Percentiles rank a stretch among this genome's conserved stretches.
Conservation (phyloP, 2,888 invertebrate species). For the Amiota mariae region DNA sequence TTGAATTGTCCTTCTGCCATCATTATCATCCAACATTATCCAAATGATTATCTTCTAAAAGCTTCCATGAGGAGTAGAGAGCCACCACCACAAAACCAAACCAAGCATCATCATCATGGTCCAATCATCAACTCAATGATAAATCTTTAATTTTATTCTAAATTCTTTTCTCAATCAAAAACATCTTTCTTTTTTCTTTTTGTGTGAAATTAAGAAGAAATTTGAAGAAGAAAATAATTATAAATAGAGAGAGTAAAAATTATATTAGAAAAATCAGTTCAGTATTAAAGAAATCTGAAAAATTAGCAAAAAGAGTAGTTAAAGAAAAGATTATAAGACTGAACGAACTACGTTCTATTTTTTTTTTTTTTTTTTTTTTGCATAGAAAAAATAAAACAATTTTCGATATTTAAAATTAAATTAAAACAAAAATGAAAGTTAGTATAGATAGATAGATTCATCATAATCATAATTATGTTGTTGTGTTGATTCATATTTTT, state of each 20-base stretch:
- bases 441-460: conserved; percentile 45
- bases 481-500: conserved; percentile 27
- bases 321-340: not conserved
- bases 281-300: not conserved
- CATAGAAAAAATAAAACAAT: conserved; percentile 64
- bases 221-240: not conserved
- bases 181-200: not conserved
- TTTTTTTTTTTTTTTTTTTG: conserved; percentile 46
- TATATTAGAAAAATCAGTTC: not conserved
- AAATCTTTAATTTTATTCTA: too few relatives aligned
- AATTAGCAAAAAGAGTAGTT: not conserved
- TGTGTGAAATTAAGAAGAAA: not conserved
- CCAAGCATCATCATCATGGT: too few relatives aligned
- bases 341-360: not conserved
- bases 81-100: too few relatives aligned
- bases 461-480: conserved; percentile 49
- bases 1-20: too few relatives aligned
- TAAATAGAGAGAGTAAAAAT: not conserved
- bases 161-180: too few relatives aligned
- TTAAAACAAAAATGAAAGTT: conserved; percentile 42
- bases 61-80: too few relatives aligned
- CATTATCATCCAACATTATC: too few relatives aligned
- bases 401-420: conserved; percentile 63
- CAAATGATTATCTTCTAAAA: too few relatives aligned
- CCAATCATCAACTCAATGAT: too few relatives aligned